Percentiles rank a stretch among this genome's conserved stretches.
Evolutionary conservation across 1,140 invertebrate species (phyloP).

Genomic region (Drosophila hydei): DNA sequence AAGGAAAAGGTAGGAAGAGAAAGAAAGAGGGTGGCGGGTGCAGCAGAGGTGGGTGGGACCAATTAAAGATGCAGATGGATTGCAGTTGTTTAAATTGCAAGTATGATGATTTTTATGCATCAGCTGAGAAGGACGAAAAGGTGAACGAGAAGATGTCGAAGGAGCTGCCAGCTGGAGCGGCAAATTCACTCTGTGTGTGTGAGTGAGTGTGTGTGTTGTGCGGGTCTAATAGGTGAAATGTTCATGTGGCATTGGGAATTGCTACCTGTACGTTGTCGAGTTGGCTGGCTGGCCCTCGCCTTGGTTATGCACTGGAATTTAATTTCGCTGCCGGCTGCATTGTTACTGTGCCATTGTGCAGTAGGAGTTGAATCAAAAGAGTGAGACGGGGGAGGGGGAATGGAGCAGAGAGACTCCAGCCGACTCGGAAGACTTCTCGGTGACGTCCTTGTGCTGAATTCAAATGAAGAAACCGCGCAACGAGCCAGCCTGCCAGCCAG

Average conservation of each 20-base stretch:
- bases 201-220: conserved; percentile 35
- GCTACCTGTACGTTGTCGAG: conserved; percentile 25
- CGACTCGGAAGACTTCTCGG: conserved; percentile 25
- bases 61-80: conserved; percentile 81
- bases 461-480: conserved; percentile 77
- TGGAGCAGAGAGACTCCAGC: neutral
- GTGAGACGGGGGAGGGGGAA: neutral
- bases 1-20: neutral
- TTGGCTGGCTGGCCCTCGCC: conserved; percentile 27
- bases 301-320: conserved; percentile 79
- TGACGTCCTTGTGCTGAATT: conserved; percentile 75
- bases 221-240: conserved; percentile 76
- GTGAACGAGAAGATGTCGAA: conserved; percentile 2
- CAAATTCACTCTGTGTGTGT: conserved; percentile 25
- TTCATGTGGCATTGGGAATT: conserved; percentile 59
- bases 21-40: neutral
- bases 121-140: conserved; percentile 42
- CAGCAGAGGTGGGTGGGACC: conserved; percentile 29
- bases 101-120: conserved; percentile 79
- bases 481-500: conserved; percentile 7
- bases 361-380: conserved; percentile 11
- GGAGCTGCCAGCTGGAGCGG: conserved; percentile 21
- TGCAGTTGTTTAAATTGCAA: conserved; percentile 79
- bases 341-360: conserved; percentile 63
- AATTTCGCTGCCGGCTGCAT: conserved; percentile 74